Evolutionary conservation across 2,888 invertebrate genomes (phyloP), one percentile per base, ranked within the genome.

Genomic region (Diarsia rubi): DNA sequence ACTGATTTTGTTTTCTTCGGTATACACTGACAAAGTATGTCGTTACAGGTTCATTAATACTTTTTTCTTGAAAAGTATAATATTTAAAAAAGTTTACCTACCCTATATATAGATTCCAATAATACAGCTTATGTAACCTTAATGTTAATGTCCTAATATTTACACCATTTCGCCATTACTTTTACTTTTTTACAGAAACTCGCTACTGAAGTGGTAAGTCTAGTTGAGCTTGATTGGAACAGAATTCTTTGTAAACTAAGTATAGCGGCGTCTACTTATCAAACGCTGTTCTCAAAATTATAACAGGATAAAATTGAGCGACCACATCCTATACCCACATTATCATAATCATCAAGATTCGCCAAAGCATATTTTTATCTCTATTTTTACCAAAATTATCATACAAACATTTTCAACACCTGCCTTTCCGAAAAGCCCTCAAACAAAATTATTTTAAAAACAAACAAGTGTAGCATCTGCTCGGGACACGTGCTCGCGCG

Each of bases 401-500:
- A 77, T 69, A 73, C 72, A 59, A 45, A 75, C 67, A 73, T 77
- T 73, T 68, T 65, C 71, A 62, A 52, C 83, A 83, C 74, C 83
- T 83, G 83, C 70, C 85, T 54, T 69, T 63, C 49, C 62, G 64
- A 68, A 73, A 75, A 67, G 52, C 45, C 64, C 67, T 73, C 14
- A 73, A 70, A 74, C 68, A 74, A 81, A 73, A 82, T 76, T n/a
- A 81, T 84, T 80, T 82, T 65, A 82, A 82, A 82, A 82, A 82
- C 82, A 82, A 82, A 82, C 82, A 84, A 82, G 76, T 76, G 64
- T 68, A 82, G 81, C 88, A 90, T 85, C 88, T 89, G 89, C 82
- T 85, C 81, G 65, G 37, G 81, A 83, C 90, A 91, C 93, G 92
- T 92, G 93, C 90, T 84, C 85, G 75, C 85, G 76, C 86, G 83